Conservation (phyloP, 2,113 vertebrate species). For the Heliornis fulica region DNA sequence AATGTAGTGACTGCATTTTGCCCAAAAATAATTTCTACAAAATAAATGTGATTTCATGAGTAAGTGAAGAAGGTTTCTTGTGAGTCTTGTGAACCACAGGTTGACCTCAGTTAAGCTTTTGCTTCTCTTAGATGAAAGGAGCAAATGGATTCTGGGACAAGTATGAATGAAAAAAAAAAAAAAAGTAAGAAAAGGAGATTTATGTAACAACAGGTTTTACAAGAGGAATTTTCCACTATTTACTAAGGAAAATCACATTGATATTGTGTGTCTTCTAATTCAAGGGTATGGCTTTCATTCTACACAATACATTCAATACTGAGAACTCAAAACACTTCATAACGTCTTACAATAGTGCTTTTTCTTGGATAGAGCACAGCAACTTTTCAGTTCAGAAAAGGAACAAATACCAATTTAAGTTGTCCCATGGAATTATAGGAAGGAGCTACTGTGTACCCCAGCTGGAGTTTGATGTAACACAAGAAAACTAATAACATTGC, state of each 20-base stretch:
- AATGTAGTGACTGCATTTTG: background rate
- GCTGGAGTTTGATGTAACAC: background rate
- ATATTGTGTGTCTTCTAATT: background rate
- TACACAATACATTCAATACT: background rate
- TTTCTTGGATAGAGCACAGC: background rate
- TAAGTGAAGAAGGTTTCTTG: background rate
- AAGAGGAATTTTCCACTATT: background rate
- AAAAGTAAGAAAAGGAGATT: background rate
- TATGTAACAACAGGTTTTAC: background rate
- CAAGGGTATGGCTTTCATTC: background rate
- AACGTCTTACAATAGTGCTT: background rate
- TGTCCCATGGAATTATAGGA: background rate
- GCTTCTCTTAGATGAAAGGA: background rate
- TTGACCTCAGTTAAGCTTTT: background rate
- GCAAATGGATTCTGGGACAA: background rate
- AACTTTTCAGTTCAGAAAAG: background rate
- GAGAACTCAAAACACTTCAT: background rate
- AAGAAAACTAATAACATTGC: background rate
- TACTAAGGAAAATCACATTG: background rate
- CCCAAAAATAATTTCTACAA: background rate
- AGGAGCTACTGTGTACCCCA: background rate
- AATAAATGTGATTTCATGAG: background rate
- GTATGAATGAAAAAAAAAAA: background rate
- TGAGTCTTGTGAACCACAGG: background rate
- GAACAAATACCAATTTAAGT: background rate